Evolutionary conservation across 2,113 vertebrate genomes (phyloP), one percentile per base, ranked within the genome.

Genomic region (Larimichthys polyactis): DNA sequence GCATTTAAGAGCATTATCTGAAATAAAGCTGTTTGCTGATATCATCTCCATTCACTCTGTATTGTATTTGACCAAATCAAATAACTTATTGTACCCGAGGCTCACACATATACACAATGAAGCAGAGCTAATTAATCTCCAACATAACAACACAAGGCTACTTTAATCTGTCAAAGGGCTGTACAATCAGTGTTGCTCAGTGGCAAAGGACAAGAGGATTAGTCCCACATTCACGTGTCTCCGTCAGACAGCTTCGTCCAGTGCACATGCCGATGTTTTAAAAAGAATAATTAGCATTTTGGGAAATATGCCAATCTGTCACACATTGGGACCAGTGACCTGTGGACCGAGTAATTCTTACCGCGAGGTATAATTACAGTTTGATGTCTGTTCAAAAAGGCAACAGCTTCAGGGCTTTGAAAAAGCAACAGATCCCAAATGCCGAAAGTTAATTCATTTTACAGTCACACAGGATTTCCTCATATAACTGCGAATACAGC

Each of bases 11-110:
- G 46, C 49, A 80, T 52, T 79, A 32, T 71, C 48, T 71, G 44
- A 68, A 80, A 86, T 64, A 69, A 85, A 84, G 15, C 3, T 69
- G 55, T 83, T 83, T 83, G 71, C 72, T 75, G 24, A 81, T 57
- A 32, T 52, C 27, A 66, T 66, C 43, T 64, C 82, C 55, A 49
- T 71, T 83, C 9, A 51, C 11, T 27, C 32, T 77, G 58, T 75
- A 27, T 60, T 54, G 7, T 27, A 20, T 44, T 62, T 49, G 9
- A 48, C 6, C 51, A 52, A 40, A 71, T 1, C 32, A 67, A 64
- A 75, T 59, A 40, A 22, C 9, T 20, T n/a, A 20, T 8, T 58
- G 57, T 52, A 15, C 36, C 16, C 17, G 19, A 67, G 55, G 29
- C 17, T 27, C 36, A 67, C 67, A 29, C 15, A 52, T 22, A 17